Percentiles rank a stretch among this genome's conserved stretches.
Evolutionary conservation across 2,888 invertebrate species (phyloP).

Genomic region (Arrhopalites spinosus): DNA sequence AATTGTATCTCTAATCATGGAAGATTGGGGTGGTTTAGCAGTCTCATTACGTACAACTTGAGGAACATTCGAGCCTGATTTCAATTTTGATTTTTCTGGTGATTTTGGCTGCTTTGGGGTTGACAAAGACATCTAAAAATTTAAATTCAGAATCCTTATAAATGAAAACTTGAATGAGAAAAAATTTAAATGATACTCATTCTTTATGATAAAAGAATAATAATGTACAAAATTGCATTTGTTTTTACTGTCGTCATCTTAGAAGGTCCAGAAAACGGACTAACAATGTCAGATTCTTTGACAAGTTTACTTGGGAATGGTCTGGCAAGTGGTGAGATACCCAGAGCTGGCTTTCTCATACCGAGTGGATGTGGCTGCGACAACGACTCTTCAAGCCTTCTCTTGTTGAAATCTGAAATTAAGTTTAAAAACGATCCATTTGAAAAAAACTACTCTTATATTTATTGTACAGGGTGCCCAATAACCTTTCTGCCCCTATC

Average conservation of each 20-base stretch:
- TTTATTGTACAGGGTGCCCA: too few species aligned
- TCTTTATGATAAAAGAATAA: neutral
- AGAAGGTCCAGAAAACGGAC: neutral
- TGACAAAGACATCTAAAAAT: too few species aligned
- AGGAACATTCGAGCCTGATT: too few species aligned
- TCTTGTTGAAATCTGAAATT: conserved; percentile 1
- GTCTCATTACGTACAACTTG: too few species aligned
- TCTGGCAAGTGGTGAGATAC: neutral
- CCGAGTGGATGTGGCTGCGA: neutral
- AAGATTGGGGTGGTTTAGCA: too few species aligned
- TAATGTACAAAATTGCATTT: neutral
- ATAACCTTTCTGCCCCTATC: too few species aligned
- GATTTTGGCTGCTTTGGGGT: neutral
- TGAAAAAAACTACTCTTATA: too few species aligned
- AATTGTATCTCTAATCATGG: too few species aligned
- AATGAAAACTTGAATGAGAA: neutral
- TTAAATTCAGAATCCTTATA: too few species aligned
- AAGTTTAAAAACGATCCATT: neutral
- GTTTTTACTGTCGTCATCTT: neutral
- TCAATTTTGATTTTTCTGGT: neutral
- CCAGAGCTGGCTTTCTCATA: neutral
- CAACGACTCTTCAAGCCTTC: neutral
- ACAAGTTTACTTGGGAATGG: conserved; percentile 17
- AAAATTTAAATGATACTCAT: neutral
- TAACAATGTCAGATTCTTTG: neutral